phyloP scores from a whole-genome alignment of 2,797 vertebrate genomes.

The Hippopotamyrus pictus region DNA sequence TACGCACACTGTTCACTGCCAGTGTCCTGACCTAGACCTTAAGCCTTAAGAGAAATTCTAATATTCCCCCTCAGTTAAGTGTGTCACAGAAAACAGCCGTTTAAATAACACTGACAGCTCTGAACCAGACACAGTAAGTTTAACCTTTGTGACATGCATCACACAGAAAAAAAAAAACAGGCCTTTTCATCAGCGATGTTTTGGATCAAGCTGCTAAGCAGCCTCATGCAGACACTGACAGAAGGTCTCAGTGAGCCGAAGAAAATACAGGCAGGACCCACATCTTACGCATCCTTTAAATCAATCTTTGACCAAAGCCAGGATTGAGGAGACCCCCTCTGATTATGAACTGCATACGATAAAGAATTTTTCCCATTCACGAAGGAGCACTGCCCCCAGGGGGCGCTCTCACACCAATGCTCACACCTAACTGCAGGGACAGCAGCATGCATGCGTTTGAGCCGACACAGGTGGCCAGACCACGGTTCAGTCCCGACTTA shows the following conservation, averaged over 20 bases:
- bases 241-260: background rate
- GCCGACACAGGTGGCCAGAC: constrained; percentile 49
- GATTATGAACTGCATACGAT: background rate
- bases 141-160: background rate
- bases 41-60: background rate
- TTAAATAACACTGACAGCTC: background rate
- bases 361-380: background rate
- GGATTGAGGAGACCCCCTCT: background rate
- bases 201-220: background rate
- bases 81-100: background rate
- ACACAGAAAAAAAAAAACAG: background rate
- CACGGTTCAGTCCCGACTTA: constrained; percentile 29
- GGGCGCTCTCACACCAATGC: constrained; percentile 45
- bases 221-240: background rate
- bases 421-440: constrained; percentile 26
- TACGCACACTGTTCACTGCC: background rate
- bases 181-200: background rate
- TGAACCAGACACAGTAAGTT: background rate
- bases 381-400: background rate
- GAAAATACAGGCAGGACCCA: background rate
- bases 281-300: background rate
- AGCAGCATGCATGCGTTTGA: constrained; percentile 53
- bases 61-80: background rate
- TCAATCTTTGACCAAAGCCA: background rate
- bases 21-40: background rate